Conservation (phyloP, 1,140 invertebrate genomes). For the Meloidogyne floridensis region DNA sequence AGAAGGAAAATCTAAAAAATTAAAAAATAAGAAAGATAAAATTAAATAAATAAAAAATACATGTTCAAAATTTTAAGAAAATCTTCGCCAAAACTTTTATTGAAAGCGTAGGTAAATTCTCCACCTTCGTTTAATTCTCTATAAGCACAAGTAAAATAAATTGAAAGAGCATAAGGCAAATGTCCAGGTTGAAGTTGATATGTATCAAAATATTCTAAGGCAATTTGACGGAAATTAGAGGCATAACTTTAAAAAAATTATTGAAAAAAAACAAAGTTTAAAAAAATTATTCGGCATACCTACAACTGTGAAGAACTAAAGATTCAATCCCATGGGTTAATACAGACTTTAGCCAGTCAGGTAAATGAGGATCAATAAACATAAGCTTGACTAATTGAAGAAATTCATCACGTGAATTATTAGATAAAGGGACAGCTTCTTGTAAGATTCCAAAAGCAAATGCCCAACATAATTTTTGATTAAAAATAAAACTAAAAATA, state of each 20-base stretch:
- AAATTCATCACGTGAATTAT: constrained; percentile 11
- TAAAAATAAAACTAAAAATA: constrained; percentile 32
- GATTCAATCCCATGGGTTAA: constrained; percentile 55
- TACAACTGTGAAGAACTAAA: constrained; percentile 55
- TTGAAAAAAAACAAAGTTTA: background rate
- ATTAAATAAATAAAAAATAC: constrained; percentile 29
- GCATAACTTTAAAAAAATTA: constrained; percentile 29
- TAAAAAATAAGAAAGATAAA: constrained; percentile 3
- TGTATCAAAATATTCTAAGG: constrained; percentile 52
- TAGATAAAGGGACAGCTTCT: background rate
- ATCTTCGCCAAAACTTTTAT: constrained; percentile 46
- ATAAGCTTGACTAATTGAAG: constrained; percentile 45
- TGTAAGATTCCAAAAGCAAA: background rate
- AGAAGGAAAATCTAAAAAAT: constrained; percentile 41
- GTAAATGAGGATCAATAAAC: constrained; percentile 49
- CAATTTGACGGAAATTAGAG: constrained; percentile 32
- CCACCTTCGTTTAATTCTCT: constrained; percentile 43
- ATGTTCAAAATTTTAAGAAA: constrained; percentile 53
- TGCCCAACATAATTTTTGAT: constrained; percentile 27
- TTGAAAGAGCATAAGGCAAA: constrained; percentile 48
- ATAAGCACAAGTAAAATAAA: constrained; percentile 51
- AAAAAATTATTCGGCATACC: background rate
- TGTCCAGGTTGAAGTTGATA: constrained; percentile 47
- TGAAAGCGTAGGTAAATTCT: constrained; percentile 38
- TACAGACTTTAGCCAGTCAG: constrained; percentile 48